Evolutionary conservation across 2,113 vertebrate species (phyloP), one percentile per base, ranked within the genome.

Genomic region (Theropithecus gelada): DNA sequence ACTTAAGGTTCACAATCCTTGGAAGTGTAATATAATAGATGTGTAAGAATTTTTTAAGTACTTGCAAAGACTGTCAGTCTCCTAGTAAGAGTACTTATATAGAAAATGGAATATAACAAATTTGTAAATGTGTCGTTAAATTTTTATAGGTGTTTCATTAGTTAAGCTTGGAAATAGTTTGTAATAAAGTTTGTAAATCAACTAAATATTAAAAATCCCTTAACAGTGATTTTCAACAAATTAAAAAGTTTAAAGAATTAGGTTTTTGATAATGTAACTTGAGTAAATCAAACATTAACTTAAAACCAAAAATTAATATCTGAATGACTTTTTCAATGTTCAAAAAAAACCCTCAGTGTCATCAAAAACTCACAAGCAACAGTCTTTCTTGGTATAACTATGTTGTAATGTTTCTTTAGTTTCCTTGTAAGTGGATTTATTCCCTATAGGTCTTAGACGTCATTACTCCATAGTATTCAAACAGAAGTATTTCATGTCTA

Each of bases 261-360:
- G 5, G 3, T 48, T 90, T 94, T 73, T 38, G 11, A 93, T 88
- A 45, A 59, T 11, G 5, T 55, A 76, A 79, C 12, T 66, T 88
- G 12, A 96, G 70, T 40, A 95, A 88, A n/a, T 88, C n/a, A 96
- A 96, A 88, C 52, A 93, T 68, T 80, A 68, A 83, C 57, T 95
- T 87, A 88, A 91, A 96, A 40, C 16, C 22, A 75, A 83, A 95
- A 64, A 61, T 61, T 91, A 84, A 88, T 75, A 70, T 1, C 64
- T 45, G 22, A 68, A 50, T 81, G 40, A 75, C 9, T 61, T 93
- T 94, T 92, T 45, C 57, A 22, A 59, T 64, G 16, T 81, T 43
- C 32, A 35, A 52, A 88, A 80, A 80, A 80, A 2, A 20, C 18
- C 13, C 35, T 91, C 7, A 8, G 5, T 61, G n/a, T 92, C 80